Base-by-base conservation (phyloP, 2,888 invertebrate genomes). In the Mallateleia sp. region DNA sequence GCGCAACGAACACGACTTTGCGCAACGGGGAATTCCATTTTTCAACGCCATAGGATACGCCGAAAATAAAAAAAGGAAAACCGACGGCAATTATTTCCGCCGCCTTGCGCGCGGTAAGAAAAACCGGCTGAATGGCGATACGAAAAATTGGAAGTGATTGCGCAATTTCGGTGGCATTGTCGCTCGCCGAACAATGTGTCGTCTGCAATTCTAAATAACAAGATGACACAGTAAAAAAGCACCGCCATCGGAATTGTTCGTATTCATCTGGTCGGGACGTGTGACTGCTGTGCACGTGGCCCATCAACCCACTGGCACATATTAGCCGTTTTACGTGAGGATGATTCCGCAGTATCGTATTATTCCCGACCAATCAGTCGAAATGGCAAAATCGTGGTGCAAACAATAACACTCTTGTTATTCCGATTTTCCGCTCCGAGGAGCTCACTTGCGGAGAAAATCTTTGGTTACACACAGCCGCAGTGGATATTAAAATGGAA, bases 261-360 rank as follows among this genome's bases (percentile, higher is more conserved):
- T 66, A 64, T 66, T 66, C 56, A 66, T 54, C 54, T 77, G 54
- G 20, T 24, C 42, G 22, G 50, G 42, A 79, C 79, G 69, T 79
- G 69, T 71, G 62, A 69, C 79, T 69, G 22, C n/a, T 34, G 52
- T 18, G 71, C 71, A 79, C 69, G 79, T 79, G n/a, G n/a, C n/a
- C n/a, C n/a, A n/a, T n/a, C n/a, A n/a, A n/a, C n/a, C n/a, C n/a
- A n/a, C n/a, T 71, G 42, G 50, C 58, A 62, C 60, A 79, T 71
- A 71, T 71, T 50, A 56, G 47, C 22, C 25, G 20, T 45, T 77
- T 56, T 56, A 54, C 42, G 67, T 25, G n/a, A 56, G 47, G 38
- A 58, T 25, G 34, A 78, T 78, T 78, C 47, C n/a, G 52, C 42
- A 67, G 32, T 45, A 71, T 42, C 20, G 18, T 25, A 42, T 71